These are phyloP conservation scores for Otis tarda DNA, from an alignment of 2,113 vertebrate species.

Conservation along the genomic window DNA sequence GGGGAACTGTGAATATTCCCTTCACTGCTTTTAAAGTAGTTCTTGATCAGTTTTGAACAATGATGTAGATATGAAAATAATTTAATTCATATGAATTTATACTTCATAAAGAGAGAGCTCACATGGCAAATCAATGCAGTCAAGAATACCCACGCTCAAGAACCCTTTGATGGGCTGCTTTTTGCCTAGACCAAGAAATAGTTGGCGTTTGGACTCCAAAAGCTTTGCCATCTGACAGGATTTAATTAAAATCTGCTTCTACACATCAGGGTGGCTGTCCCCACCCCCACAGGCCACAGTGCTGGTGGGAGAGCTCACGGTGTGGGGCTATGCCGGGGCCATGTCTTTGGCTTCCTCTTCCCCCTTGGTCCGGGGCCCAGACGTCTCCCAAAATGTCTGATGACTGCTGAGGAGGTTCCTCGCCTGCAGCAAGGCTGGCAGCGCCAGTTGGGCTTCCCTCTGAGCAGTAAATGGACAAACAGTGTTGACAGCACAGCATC, in stretches of 20 bases:
- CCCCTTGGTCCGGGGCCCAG: neutral
- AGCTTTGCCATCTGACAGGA: neutral
- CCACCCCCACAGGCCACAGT: too few relatives aligned
- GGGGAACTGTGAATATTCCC: neutral
- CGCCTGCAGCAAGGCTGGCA: neutral
- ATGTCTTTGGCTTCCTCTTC: neutral
- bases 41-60: neutral
- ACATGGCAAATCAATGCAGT: neutral
- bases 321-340: accelerated
- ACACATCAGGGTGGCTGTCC: neutral
- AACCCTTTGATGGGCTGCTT: neutral
- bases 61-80: neutral
- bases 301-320: neutral
- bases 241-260: conserved; percentile 24
- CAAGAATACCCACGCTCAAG: neutral
- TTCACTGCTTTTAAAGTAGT: neutral
- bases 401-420: neutral
- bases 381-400: neutral
- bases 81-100: neutral
- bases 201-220: neutral
- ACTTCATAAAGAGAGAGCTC: neutral
- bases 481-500: neutral
- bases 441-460: accelerated
- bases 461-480: neutral
- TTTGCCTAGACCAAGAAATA: neutral